Base-by-base conservation (phyloP, 2,888 invertebrate genomes). In the Netelia inedita region DNA sequence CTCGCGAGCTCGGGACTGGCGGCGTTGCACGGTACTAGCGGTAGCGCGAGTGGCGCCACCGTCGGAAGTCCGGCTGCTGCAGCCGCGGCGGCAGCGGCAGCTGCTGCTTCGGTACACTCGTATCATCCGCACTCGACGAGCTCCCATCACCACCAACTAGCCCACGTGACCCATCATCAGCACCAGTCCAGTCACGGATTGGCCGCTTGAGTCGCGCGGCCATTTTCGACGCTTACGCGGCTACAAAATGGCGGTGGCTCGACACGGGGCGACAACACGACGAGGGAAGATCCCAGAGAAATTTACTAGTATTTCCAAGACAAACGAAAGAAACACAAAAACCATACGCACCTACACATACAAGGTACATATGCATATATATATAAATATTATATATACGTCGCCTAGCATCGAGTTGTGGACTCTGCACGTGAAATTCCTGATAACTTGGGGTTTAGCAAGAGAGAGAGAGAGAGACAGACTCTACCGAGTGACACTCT, bases 101-200 rank as follows among this genome's bases (percentile, higher is more conserved):
- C 90, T 74, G 87, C 87, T 68, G 89, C 88, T 35, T 85, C 90
- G 63, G 63, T 85, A 9, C 87, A 87, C 66, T 86, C 87, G 5
- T 85, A 86, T 86, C 87, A 86, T 78, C 83, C 86, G 46, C 87
- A 87, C 71, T 91, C 92, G 86, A 72, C 90, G 66, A 82, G 71
- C 72, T 19, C 78, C 63, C 90, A 91, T 88, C 89, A 66, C 43
- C 92, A 92, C 88, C 92, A 92, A 85, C 83, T 92, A 89, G 88
- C 92, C 63, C 93, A 92, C 88, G 89, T 91, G 88, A 88, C 89
- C 28, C 92, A 87, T 75, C 87, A 93, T 83, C 93, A 93, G 85
- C 91, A 94, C 83, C 93, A 93, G 87, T 90, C 91, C 78, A 90
- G 92, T 76, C 93, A 94, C 81, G 94, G 94, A 69, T 89, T 94